These are phyloP conservation scores for Drosophila lowei DNA, from an alignment of 1,140 invertebrate species.

Conservation along the genomic window DNA sequence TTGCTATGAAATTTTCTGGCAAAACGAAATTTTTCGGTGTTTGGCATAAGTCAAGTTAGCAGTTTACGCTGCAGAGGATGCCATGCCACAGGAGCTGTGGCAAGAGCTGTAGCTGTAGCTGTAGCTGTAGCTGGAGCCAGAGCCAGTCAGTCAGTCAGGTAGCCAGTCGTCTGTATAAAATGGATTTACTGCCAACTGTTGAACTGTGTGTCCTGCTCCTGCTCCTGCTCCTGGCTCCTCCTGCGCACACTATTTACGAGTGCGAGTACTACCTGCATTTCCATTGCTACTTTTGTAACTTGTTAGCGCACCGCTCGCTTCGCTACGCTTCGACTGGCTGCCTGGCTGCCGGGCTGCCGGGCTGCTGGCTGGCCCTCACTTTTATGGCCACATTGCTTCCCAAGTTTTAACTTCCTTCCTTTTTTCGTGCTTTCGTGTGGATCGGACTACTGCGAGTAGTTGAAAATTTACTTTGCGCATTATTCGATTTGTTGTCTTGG, in stretches of 20 bases:
- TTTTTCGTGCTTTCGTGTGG: conserved; percentile 23
- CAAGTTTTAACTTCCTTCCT: conserved; percentile 28
- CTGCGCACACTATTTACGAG: conserved; percentile 62
- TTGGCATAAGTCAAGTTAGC: conserved; percentile 77
- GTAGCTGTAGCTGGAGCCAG: no score
- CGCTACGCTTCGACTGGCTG: conserved; percentile 42
- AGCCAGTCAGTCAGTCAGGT: conserved; percentile 56
- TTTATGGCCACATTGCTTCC: conserved; percentile 52
- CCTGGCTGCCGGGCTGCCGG: background rate
- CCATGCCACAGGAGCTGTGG: conserved; percentile 18
- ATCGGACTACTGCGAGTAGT: conserved; percentile 41
- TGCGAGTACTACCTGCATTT: conserved; percentile 64
- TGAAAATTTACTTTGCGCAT: conserved; percentile 81
- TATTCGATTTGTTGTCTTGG: conserved; percentile 81
- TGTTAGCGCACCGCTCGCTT: conserved; percentile 67
- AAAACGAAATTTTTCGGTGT: conserved; percentile 71
- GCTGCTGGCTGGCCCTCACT: conserved; percentile 14
- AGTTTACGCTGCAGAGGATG: conserved; percentile 1
- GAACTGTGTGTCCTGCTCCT: conserved; percentile 59
- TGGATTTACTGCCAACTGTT: conserved; percentile 82
- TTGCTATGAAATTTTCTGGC: conserved; percentile 45
- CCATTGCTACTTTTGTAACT: conserved; percentile 81
- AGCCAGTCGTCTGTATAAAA: conserved; percentile 80
- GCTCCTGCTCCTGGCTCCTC: background rate
- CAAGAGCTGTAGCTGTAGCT: background rate